Percentiles rank a stretch among this genome's conserved stretches.
phyloP scores from a whole-genome alignment of 2,797 vertebrate genomes.

The Gouania willdenowi region DNA sequence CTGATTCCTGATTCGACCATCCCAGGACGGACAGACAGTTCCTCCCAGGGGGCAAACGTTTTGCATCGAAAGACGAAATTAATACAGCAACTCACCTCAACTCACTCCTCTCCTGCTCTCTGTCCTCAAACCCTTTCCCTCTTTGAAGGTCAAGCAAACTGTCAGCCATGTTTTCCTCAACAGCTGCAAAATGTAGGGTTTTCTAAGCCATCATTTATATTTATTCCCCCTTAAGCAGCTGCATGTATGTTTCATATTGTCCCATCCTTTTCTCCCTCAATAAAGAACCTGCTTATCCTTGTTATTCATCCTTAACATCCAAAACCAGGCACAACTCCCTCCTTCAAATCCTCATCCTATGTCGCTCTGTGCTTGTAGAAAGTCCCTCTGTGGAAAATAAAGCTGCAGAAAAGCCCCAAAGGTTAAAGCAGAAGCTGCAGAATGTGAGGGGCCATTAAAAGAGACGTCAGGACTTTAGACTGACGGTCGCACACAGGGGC shows the following conservation, averaged over 20 bases:
- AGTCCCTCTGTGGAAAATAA: not conserved
- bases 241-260: not conserved
- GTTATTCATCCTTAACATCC: conserved; percentile 17
- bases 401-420: conserved; percentile 2
- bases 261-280: too few relatives aligned
- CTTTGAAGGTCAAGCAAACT: conserved; percentile 17
- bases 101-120: conserved; percentile 16
- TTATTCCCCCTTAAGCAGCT: not conserved
- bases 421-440: conserved; percentile 12
- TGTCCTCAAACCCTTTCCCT: not conserved
- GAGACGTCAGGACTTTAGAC: conserved; percentile 4
- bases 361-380: conserved; percentile 12
- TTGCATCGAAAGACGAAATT: conserved; percentile 77
- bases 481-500: not conserved
- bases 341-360: conserved; percentile 8
- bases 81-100: conserved; percentile 65
- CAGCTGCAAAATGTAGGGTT: too few relatives aligned
- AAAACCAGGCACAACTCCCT: conserved; percentile 9
- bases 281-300: conserved; percentile 32
- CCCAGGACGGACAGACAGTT: conserved; percentile 68
- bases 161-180: not conserved
- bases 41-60: conserved; percentile 62
- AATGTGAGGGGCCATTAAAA: conserved; percentile 21
- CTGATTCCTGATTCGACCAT: conserved; percentile 54
- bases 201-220: too few relatives aligned